Evolutionary conservation across 2,888 invertebrate species (phyloP), one percentile per base, ranked within the genome.

Genomic region (Electrophaes corylata): DNA sequence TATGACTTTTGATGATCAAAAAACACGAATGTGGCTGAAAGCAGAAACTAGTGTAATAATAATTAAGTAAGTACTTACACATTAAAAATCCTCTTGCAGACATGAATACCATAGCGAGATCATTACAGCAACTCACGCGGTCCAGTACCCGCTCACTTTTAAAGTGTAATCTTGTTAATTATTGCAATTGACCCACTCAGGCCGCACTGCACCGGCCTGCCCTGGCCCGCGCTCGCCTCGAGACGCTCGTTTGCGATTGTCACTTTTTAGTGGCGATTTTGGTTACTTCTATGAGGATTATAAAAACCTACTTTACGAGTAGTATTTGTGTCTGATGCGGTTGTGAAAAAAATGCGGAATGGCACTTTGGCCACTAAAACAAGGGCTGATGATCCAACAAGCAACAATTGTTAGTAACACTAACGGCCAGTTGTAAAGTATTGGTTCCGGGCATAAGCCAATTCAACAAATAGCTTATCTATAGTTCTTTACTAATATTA

Each of bases 101-200:
- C 40, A 41, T 40, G 37, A 44, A 45, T 54, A 26, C 26, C 45
- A 19, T 49, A 49, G 49, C 53, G 53, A 49, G 26, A 35, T 58
- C 58, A 35, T 59, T 50, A 59, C 40, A 41, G 45, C 31, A 26
- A 18, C 43, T 39, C 46, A 19, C 35, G 54, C 37, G 20, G 41
- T 23, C 37, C 52, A 37, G 50, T 50, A n/a, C 18, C 33, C 45
- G 41, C 40, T 20, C 54, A 29, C 12, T 37, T 48, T 33, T 48
- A 40, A 40, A 53, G 48, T 54, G 46, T 49, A 49, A 45, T 59
- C 58, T 59, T 45, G 59, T 54, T 59, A 54, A 59, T 59, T 54
- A 59, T 59, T 54, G 45, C 54, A 50, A 54, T 50, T 50, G 59
- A 54, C 54, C 54, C 53, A 59, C 54, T 59, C n/a, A n/a, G n/a